Base-by-base conservation (phyloP, 2,797 vertebrate genomes). In the Luscinia megarhynchos region DNA sequence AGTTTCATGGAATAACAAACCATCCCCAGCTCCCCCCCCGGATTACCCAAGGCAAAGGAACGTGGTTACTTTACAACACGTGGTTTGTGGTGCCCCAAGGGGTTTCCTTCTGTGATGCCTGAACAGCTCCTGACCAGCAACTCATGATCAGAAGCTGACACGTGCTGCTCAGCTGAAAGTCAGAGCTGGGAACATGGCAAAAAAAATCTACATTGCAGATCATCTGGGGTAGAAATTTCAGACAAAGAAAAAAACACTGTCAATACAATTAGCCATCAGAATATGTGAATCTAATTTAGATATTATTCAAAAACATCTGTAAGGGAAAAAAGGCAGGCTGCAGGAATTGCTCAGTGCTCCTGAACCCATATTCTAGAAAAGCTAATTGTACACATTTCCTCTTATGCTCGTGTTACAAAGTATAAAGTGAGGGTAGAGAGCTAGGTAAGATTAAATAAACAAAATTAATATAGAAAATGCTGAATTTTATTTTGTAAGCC, bases 201-300 rank as follows among this genome's bases (percentile, higher is more conserved):
- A 62, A 68, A 76, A 34, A 34, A 88, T 63, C 41, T 78, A 82
- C 93, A 87, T 16, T 87, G 69, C 11, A 66, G 69, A 76, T 93
- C 61, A 87, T 23, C 46, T 82, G 45, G 61, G 53, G 21, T 55
- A 51, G 75, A 90, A 93, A 82, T 57, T 84, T 70, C 69, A 68
- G 79, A 87, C 50, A 86, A 68, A 91, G 63, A 46, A 91, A 78
- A 93, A n/a, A 84, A 43, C 66, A 70, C 76, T 80, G 54, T 18
- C n/a, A 96, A 96, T 88, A 90, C 77, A 91, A 66, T 80, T 81
- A 81, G 83, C 53, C 58, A 96, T 45, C 68, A 94, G 57, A 86
- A 84, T 79, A 88, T n/a, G 70, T 57, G 88, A 82, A 66, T 87
- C 72, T 93, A 90, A 94, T 94, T 96, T 94, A 96, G 96, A 93